Percentiles rank a stretch among this genome's conserved stretches.
Evolutionary conservation across 2,797 vertebrate species (phyloP).

Genomic region (Cyprinella venusta): DNA sequence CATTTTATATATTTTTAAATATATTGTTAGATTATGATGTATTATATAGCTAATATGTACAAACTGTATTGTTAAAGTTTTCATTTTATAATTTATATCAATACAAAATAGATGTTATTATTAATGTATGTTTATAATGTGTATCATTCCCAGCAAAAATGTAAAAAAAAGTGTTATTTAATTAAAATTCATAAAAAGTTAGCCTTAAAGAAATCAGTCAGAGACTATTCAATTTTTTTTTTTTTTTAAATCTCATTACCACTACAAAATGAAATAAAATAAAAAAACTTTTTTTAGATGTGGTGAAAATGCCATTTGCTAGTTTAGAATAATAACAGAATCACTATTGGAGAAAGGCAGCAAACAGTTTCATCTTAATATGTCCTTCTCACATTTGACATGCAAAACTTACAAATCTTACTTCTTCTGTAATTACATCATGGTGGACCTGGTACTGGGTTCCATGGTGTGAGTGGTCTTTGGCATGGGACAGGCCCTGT

Average conservation of each 20-base stretch:
- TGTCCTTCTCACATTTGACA: conserved; percentile 20
- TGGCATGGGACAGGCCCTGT: conserved; percentile 60
- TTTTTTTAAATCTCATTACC: too few species aligned
- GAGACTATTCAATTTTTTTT: neutral
- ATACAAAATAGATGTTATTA: neutral
- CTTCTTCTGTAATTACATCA: conserved; percentile 86
- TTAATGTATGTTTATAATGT: neutral
- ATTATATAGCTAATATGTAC: neutral
- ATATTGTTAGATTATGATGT: neutral
- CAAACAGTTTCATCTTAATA: neutral
- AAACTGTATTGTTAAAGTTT: neutral
- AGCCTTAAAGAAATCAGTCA: neutral
- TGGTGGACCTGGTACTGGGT: conserved; percentile 90
- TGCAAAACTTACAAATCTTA: conserved; percentile 89
- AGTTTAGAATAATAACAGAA: neutral
- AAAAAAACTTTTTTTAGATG: neutral
- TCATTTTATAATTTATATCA: neutral
- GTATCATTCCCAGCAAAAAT: neutral
- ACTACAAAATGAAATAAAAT: neutral
- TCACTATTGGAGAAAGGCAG: neutral
- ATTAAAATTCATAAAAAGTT: neutral
- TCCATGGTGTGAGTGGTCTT: conserved; percentile 65
- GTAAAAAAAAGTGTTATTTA: neutral
- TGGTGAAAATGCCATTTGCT: neutral
- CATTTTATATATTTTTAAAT: neutral